A percentile compares a stretch with the other conserved stretches of the same genome.
Evolutionary conservation across 2,113 vertebrate genomes (phyloP).

Genomic region (Paramisgurnus dabryanus): DNA sequence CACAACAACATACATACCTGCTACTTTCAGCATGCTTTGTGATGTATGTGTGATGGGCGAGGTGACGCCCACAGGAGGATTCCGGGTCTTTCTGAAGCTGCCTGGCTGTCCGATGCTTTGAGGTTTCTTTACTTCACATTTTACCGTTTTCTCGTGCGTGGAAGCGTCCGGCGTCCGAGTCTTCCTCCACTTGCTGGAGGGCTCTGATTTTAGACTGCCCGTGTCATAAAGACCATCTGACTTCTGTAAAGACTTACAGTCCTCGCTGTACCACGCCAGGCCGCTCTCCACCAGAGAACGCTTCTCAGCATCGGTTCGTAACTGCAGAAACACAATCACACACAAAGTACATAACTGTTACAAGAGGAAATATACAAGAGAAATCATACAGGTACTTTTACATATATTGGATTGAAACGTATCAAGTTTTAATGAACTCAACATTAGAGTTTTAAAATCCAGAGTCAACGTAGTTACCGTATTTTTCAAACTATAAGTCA

Average conservation of each 20-base stretch:
- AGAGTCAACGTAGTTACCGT: too few relatives aligned
- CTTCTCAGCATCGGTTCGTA: slow-evolving; percentile 96
- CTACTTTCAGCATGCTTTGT: slow-evolving; percentile 87
- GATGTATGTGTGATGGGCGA: slow-evolving; percentile 95
- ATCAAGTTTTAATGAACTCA: slow-evolving; percentile 10
- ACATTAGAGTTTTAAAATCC: background rate
- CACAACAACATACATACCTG: slow-evolving; percentile 71
- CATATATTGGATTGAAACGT: too few relatives aligned
- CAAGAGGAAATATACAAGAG: too few relatives aligned
- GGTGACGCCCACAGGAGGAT: slow-evolving; percentile 89
- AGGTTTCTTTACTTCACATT: slow-evolving; percentile 85
- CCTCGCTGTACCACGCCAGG: slow-evolving; percentile 93
- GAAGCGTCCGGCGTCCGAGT: slow-evolving; percentile 75
- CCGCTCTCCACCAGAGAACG: slow-evolving; percentile 92
- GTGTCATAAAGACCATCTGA: slow-evolving; percentile 83
- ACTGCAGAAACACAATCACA: slow-evolving; percentile 67
- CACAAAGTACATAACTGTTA: background rate
- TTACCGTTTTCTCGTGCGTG: slow-evolving; percentile 72
- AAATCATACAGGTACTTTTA: too few relatives aligned
- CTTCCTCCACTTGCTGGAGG: slow-evolving; percentile 90
- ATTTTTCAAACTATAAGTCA: too few relatives aligned
- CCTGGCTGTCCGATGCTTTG: slow-evolving; percentile 83
- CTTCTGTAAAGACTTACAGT: slow-evolving; percentile 82
- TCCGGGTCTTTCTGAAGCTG: slow-evolving; percentile 86
- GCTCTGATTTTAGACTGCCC: slow-evolving; percentile 91